phyloP scores from a whole-genome alignment of 1,140 invertebrate genomes.

The Pseudomyrmex sp. region DNA sequence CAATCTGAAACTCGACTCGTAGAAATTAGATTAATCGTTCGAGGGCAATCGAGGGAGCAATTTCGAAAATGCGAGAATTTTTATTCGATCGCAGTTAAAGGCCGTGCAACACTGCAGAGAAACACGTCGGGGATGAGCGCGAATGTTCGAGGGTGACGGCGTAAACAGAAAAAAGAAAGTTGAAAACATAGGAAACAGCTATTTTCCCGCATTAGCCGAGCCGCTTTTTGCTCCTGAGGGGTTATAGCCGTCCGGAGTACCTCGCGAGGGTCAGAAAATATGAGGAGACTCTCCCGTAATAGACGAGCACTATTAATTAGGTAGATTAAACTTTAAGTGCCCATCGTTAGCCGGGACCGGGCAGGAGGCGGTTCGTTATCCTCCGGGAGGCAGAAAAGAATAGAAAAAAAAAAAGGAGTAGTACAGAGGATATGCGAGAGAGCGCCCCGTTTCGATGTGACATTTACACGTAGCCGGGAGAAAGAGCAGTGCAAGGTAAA shows the following conservation, averaged over 20 bases:
- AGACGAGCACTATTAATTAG: slow-evolving; percentile 81
- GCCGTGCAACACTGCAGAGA: slow-evolving; percentile 4
- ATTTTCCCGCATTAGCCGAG: slow-evolving; percentile 75
- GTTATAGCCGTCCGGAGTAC: slow-evolving; percentile 66
- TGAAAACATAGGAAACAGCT: slow-evolving; percentile 77
- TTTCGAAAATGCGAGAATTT: slow-evolving; percentile 33
- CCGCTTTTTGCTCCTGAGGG: slow-evolving; percentile 67
- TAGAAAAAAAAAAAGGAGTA: slow-evolving; percentile 26
- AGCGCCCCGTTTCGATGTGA: slow-evolving; percentile 39
- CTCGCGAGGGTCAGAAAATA: slow-evolving; percentile 74
- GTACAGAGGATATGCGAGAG: not conserved
- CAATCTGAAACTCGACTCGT: not conserved
- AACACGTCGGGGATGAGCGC: not conserved
- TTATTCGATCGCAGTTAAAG: slow-evolving; percentile 27
- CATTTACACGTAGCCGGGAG: slow-evolving; percentile 36
- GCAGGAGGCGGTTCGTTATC: slow-evolving; percentile 70
- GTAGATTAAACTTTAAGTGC: slow-evolving; percentile 81
- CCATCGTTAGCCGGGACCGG: slow-evolving; percentile 72
- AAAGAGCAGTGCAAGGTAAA: slow-evolving; percentile 50
- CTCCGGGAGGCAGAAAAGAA: slow-evolving; percentile 49
- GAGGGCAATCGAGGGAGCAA: slow-evolving; percentile 21
- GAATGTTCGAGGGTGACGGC: slow-evolving; percentile 13
- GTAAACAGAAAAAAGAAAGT: slow-evolving; percentile 59
- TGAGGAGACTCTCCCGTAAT: slow-evolving; percentile 75
- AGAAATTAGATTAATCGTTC: slow-evolving; percentile 14